phyloP scores from a whole-genome alignment of 30 jellyfish, hydroid and myxozoan genomes.

The Hydractinia echinata region DNA sequence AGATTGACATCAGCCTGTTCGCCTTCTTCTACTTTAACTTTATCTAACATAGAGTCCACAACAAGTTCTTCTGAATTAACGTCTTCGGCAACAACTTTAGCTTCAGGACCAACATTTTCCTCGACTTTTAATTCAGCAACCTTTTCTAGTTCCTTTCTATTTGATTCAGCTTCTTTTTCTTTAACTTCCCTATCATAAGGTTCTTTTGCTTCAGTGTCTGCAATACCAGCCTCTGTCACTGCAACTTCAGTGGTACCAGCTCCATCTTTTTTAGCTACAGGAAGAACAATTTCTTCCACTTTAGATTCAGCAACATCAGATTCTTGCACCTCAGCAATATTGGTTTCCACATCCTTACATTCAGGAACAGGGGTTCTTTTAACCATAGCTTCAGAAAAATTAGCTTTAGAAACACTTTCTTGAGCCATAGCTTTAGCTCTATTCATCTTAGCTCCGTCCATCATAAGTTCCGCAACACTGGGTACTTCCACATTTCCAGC shows the following conservation, averaged over 20 bases:
- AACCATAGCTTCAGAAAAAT: too few relatives aligned
- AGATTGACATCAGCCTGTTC: neutral
- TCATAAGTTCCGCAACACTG: neutral
- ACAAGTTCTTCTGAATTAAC: too few relatives aligned
- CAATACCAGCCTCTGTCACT: neutral
- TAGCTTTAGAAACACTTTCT: neutral
- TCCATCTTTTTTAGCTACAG: neutral
- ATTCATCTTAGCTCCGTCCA: neutral
- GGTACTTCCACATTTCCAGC: neutral
- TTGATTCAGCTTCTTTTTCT: neutral
- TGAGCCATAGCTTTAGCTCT: neutral
- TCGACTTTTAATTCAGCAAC: too few relatives aligned
- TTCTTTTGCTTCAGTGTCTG: neutral
- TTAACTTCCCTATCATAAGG: neutral
- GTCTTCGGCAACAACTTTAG: too few relatives aligned
- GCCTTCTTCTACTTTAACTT: neutral
- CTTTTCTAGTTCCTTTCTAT: neutral
- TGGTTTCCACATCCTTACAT: too few relatives aligned
- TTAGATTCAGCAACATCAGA: neutral
- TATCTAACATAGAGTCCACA: neutral
- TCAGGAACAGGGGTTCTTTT: too few relatives aligned
- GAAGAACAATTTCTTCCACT: neutral
- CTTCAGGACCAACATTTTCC: too few relatives aligned
- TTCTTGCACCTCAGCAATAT: neutral
- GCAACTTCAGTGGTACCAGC: neutral